These are phyloP conservation scores for Leptinotarsa rubiginosa DNA, from an alignment of 2,888 invertebrate species.

Conservation along the genomic window DNA sequence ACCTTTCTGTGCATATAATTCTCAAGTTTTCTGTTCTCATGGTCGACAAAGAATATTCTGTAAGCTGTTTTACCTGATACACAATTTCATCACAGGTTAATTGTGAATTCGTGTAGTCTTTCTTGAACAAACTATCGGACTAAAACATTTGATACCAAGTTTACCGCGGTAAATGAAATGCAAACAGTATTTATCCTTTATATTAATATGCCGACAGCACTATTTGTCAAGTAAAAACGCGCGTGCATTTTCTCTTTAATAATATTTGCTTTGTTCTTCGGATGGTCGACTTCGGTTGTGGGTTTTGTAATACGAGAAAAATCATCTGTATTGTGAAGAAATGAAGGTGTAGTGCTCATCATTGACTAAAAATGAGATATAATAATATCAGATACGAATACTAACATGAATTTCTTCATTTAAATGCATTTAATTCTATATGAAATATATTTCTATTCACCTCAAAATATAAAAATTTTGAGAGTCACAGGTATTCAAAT, in stretches of 20 bases:
- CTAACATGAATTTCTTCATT: too few relatives aligned
- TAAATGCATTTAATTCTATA: too few relatives aligned
- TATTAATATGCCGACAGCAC: conserved; percentile 32
- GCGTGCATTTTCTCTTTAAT: conserved; percentile 16
- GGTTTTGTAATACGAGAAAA: conserved; percentile 15
- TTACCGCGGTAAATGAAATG: conserved; percentile 56
- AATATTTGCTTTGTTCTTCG: conserved; percentile 16
- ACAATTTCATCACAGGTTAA: conserved; percentile 30
- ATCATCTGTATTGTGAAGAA: background rate
- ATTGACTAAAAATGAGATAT: too few relatives aligned
- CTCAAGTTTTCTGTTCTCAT: background rate
- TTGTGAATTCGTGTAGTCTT: conserved; percentile 56
- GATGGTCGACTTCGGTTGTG: conserved; percentile 7
- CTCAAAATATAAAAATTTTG: too few relatives aligned
- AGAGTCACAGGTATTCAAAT: too few relatives aligned
- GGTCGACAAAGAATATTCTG: background rate
- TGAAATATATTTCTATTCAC: too few relatives aligned
- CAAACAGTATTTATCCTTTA: conserved; percentile 54
- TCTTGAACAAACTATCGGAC: conserved; percentile 17
- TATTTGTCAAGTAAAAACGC: conserved; percentile 23
- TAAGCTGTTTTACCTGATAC: conserved; percentile 4
- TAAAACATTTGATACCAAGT: conserved; percentile 50
- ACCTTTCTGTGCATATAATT: background rate
- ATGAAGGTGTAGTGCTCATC: background rate
- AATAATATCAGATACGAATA: too few relatives aligned